Conservation (phyloP, 2,797 vertebrate genomes). For the Antrozous pallidus region DNA sequence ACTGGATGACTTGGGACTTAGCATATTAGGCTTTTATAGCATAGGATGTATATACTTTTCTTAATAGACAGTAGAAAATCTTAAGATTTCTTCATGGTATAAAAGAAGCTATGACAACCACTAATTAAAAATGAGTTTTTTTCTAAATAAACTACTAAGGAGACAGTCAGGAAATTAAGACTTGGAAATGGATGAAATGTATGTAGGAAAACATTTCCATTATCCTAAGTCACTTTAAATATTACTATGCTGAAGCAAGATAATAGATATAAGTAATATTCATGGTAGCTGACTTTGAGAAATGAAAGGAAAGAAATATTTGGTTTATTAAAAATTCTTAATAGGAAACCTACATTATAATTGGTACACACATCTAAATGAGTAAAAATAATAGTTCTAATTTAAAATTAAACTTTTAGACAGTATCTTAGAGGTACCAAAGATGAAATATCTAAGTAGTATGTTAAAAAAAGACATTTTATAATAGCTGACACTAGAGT, state of each 20-base stretch:
- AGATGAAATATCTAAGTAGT: background rate
- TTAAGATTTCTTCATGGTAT: background rate
- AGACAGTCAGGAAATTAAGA: background rate
- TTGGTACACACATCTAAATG: background rate
- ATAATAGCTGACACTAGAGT: background rate
- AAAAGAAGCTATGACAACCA: background rate
- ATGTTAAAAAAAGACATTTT: background rate
- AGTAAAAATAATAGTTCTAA: conserved; percentile 17
- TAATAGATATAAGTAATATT: background rate
- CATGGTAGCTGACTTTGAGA: background rate
- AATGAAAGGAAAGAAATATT: background rate
- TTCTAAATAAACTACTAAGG: background rate
- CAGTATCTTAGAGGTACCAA: background rate
- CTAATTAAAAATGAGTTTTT: conserved; percentile 8
- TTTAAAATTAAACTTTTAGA: conserved; percentile 30
- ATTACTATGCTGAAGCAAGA: background rate
- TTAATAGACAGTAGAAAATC: background rate
- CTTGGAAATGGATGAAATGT: background rate
- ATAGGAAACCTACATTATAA: background rate
- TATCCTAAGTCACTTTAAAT: conserved; percentile 17
- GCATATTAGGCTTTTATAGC: no score
- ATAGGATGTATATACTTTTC: background rate
- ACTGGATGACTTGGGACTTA: no score
- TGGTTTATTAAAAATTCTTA: background rate
- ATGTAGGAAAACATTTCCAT: background rate